Base-by-base conservation (phyloP, 2,888 invertebrate species). In the Torymus auratus region DNA sequence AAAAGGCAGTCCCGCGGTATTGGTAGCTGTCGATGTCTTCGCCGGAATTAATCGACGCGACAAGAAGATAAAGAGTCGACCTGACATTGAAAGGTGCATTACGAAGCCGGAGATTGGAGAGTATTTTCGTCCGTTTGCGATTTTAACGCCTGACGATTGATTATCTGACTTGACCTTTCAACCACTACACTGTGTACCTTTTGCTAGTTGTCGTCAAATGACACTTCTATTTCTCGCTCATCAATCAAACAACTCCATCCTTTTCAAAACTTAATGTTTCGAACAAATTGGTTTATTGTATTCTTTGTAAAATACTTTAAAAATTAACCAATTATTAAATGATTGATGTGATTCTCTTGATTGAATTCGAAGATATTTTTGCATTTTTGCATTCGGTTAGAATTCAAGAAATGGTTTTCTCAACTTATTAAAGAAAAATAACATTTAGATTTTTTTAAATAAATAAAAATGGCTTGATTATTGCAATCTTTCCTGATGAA, bases 81-180 rank as follows among this genome's bases (percentile, higher is more conserved):
- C 88, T 87, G 88, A 85, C 84, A 84, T 85, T 87, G 87, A 87
- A 86, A 86, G 87, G 86, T 87, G 86, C 85, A 87, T 87, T 87
- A 86, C 85, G 84, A 83, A 84, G 83, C 85, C 82, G 84, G 85
- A 86, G 85, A 86, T 86, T 87, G 85, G 85, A 86, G 85, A 28
- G 84, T 15, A 83, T 83, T 83, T 84, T 83, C 62, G 71, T 68
- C 75, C 71, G 56, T 75, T 17, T 15, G 17, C 17, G 17, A 28
- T 62, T 71, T 77, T 74, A 67, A 12, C 74, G 60, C 53, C 17
- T 81, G 78, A 81, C 72, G 81, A 81, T 74, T 78, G 70, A 12
- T 78, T 70, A 67, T 78, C 65, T 53, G 52, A 79, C 68, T 73
- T 62, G 73, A 75, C 65, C 62, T 80, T 64, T 70, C 64, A 73